Percentiles rank a stretch among this genome's conserved stretches.
These are phyloP conservation scores for Limnephilus rhombicus DNA, from an alignment of 2,888 invertebrate genomes.

Conservation along the genomic window DNA sequence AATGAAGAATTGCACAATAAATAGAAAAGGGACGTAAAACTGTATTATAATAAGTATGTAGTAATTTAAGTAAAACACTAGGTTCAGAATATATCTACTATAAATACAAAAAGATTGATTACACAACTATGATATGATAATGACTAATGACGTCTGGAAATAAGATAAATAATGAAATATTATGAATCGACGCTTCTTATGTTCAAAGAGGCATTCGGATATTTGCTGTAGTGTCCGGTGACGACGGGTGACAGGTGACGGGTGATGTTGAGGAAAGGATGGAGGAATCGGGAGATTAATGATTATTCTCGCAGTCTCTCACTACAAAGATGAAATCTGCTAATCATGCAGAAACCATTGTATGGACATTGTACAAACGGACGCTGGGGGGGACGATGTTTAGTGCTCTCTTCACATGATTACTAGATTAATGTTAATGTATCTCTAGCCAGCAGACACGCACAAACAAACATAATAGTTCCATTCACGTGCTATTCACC, in stretches of 20 bases:
- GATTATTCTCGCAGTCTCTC: conserved; percentile 44
- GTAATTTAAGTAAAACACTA: neutral
- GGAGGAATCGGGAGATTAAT: conserved; percentile 35
- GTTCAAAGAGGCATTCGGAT: conserved; percentile 3
- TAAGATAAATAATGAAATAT: neutral
- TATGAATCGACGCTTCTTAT: neutral
- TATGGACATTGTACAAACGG: conserved; percentile 51
- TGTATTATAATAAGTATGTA: neutral
- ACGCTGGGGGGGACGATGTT: conserved; percentile 60
- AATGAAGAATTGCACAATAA: neutral
- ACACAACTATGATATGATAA: neutral
- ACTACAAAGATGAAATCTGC: conserved; percentile 64
- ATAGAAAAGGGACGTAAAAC: neutral
- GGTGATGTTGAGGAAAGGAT: conserved; percentile 29
- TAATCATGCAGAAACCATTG: conserved; percentile 64
- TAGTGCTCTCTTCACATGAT: conserved; percentile 60
- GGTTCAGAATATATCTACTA: neutral
- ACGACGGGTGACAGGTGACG: conserved; percentile 15
- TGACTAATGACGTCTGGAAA: neutral
- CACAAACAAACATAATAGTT: conserved; percentile 66
- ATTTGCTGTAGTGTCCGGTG: conserved; percentile 64
- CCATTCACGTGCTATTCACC: conserved; percentile 67
- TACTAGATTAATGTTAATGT: conserved; percentile 63
- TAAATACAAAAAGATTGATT: neutral
- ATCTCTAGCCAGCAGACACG: conserved; percentile 65